Conservation (phyloP, 2,888 invertebrate genomes). For the Abscondita cerata region DNA sequence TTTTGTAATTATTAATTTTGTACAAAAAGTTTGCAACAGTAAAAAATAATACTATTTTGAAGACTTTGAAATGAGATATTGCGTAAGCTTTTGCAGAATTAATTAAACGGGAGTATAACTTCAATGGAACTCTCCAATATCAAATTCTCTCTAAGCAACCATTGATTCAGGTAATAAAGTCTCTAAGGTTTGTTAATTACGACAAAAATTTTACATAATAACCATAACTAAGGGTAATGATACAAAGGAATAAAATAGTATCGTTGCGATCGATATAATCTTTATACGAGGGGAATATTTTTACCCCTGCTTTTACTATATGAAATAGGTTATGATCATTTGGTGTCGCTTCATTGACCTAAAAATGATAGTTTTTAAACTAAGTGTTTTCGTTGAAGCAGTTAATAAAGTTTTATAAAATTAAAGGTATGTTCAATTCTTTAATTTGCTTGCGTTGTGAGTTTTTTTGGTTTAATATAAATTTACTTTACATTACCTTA, state of each 20-base stretch:
- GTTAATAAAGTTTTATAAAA: no score
- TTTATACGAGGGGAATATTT: constrained; percentile 10
- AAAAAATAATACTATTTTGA: constrained; percentile 1
- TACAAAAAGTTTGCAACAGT: background rate
- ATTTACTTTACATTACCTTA: no score
- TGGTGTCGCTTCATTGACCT: background rate
- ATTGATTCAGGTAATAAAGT: constrained; percentile 34
- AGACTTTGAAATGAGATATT: constrained; percentile 27
- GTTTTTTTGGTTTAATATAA: no score
- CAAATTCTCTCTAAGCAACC: constrained; percentile 27
- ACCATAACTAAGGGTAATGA: constrained; percentile 42
- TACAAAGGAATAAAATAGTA: constrained; percentile 36
- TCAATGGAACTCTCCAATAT: constrained; percentile 29
- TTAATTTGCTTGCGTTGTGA: no score
- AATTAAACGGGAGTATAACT: constrained; percentile 28
- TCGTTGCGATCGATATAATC: constrained; percentile 28
- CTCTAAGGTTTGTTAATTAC: constrained; percentile 40
- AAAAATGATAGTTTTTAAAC: no score
- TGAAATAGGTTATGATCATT: constrained; percentile 9
- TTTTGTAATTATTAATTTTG: constrained; percentile 1
- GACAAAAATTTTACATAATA: constrained; percentile 40
- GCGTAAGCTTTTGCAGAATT: constrained; percentile 23
- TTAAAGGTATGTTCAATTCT: no score
- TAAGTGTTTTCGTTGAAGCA: no score
- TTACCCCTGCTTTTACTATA: constrained; percentile 19